Evolutionary conservation across 2,888 invertebrate species (phyloP).

Genomic region (Nomada goodeniana): DNA sequence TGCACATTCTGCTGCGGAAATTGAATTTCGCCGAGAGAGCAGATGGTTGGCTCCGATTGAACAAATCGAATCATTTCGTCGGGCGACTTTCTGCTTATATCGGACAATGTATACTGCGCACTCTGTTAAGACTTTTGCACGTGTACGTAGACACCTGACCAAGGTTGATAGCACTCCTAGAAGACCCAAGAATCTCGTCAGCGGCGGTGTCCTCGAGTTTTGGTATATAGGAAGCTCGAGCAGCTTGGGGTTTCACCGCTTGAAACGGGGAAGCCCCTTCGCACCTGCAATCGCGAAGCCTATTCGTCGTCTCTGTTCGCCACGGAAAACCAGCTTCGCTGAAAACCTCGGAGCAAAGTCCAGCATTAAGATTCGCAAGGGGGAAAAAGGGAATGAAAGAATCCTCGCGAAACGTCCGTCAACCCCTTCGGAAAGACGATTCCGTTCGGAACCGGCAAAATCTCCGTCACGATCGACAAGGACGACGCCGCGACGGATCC

Average conservation of each 20-base stretch:
- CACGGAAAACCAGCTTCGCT: not conserved
- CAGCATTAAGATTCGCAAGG: too few relatives aligned
- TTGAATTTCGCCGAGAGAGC: too few relatives aligned
- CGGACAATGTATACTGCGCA: too few relatives aligned
- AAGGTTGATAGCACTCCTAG: not conserved
- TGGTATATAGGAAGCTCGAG: not conserved
- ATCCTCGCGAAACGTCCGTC: not conserved
- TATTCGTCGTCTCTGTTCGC: not conserved
- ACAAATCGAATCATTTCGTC: too few relatives aligned
- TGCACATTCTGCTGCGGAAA: too few relatives aligned
- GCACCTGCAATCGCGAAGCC: conserved; percentile 12
- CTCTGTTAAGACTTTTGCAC: too few relatives aligned
- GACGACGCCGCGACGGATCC: not conserved
- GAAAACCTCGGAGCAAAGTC: too few relatives aligned
- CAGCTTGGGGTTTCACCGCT: conserved; percentile 30
- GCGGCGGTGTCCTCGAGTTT: not conserved
- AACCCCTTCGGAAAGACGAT: too few relatives aligned
- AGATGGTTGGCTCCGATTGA: too few relatives aligned
- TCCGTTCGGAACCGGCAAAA: not conserved
- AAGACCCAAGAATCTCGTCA: conserved; percentile 8
- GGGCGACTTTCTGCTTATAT: too few relatives aligned
- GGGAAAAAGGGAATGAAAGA: not conserved
- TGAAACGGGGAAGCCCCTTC: conserved; percentile 35
- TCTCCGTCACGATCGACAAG: not conserved
- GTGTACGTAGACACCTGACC: not conserved